Evolutionary conservation across 2,797 vertebrate species (phyloP).

Genomic region (Acipenser oxyrinchus): DNA sequence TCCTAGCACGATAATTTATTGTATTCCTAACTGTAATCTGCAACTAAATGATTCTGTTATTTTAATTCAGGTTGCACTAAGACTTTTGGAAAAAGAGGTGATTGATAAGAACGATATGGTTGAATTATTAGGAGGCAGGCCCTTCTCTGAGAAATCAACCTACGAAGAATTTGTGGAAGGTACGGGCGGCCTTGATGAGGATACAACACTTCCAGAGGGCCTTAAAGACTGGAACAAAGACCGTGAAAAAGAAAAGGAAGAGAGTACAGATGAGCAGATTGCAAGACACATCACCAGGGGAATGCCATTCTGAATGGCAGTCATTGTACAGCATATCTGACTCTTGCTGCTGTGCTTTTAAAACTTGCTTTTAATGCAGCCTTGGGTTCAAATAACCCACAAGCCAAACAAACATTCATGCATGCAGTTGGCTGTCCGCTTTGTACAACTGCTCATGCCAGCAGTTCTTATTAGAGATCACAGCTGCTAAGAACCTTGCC

Average conservation of each 20-base stretch:
- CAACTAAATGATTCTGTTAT: neutral
- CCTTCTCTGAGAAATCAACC: conserved; percentile 86
- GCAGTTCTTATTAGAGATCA: neutral
- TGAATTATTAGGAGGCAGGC: conserved; percentile 79
- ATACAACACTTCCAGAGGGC: conserved; percentile 84
- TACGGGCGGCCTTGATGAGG: conserved; percentile 84
- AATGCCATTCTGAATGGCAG: conserved; percentile 64
- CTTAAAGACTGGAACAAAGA: conserved; percentile 95
- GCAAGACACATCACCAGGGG: conserved; percentile 66
- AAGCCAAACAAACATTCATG: neutral
- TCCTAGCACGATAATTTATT: neutral
- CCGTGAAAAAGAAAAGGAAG: conserved; percentile 63
- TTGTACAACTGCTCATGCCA: conserved; percentile 6
- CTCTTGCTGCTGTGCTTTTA: neutral
- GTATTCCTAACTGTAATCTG: neutral
- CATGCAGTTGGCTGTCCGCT: neutral
- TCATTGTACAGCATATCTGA: neutral
- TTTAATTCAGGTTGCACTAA: conserved; percentile 76
- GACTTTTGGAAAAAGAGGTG: conserved; percentile 86
- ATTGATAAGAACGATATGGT: conserved; percentile 90
- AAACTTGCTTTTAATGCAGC: neutral
- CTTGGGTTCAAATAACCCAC: neutral
- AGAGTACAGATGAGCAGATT: conserved; percentile 65
- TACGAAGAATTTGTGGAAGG: conserved; percentile 96
- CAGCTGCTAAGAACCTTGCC: neutral